Evolutionary conservation across 2,888 invertebrate genomes (phyloP).

Genomic region (Metopia argyrocephala): DNA sequence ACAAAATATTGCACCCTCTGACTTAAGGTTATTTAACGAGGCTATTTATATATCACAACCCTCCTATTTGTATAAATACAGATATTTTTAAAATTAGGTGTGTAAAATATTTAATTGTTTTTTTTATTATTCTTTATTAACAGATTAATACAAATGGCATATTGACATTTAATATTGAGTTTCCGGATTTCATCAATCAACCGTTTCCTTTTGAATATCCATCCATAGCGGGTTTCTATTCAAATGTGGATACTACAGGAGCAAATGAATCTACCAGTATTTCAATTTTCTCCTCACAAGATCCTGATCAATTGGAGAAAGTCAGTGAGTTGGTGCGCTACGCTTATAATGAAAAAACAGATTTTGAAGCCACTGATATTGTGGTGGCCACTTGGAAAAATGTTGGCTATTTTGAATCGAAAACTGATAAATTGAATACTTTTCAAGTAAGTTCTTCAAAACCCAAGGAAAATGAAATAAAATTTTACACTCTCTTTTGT

Average conservation of each 20-base stretch:
- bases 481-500: not conserved
- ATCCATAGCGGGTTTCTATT: constrained; percentile 92
- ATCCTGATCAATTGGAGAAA: constrained; percentile 82
- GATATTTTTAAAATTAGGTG: not conserved
- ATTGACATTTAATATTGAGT: constrained; percentile 92
- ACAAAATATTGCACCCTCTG: no score
- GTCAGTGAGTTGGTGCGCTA: constrained; percentile 86
- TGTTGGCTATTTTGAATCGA: constrained; percentile 86
- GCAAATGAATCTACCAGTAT: constrained; percentile 83
- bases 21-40: no score
- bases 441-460: constrained; percentile 85
- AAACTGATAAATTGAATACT: constrained; percentile 87
- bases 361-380: constrained; percentile 87
- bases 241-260: constrained; percentile 90
- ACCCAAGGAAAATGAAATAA: not conserved
- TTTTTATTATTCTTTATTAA: constrained; percentile 3
- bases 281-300: constrained; percentile 85
- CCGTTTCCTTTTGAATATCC: constrained; percentile 94
- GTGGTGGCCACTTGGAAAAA: constrained; percentile 95
- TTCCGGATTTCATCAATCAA: constrained; percentile 90
- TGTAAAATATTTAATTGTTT: not conserved
- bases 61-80: no score
- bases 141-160: constrained; percentile 95
- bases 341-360: constrained; percentile 84
- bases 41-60: no score